Evolutionary conservation across 1,140 invertebrate genomes (phyloP).

Genomic region (Drosophila repletoides): DNA sequence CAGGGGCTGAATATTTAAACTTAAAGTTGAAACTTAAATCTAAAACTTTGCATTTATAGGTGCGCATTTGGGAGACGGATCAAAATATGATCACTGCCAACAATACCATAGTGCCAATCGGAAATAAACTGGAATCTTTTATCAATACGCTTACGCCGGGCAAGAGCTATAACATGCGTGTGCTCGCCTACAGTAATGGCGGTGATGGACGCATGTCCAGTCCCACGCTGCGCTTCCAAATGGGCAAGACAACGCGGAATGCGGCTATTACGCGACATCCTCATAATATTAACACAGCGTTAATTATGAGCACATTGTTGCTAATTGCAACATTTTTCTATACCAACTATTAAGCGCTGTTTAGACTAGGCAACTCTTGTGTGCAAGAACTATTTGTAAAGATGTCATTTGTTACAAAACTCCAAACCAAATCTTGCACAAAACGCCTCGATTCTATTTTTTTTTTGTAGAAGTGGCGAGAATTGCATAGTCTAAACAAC

Average conservation of each 20-base stretch:
- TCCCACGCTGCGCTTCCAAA: slow-evolving; percentile 92
- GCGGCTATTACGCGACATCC: slow-evolving; percentile 57
- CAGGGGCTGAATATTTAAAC: too few relatives aligned
- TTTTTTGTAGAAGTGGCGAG: too few relatives aligned
- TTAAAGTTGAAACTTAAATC: too few relatives aligned
- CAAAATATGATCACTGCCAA: slow-evolving; percentile 96
- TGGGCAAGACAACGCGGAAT: slow-evolving; percentile 85
- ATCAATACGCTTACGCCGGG: slow-evolving; percentile 91
- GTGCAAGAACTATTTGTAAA: too few relatives aligned
- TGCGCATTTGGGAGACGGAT: slow-evolving; percentile 95
- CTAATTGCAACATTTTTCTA: slow-evolving; percentile 63
- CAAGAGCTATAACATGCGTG: slow-evolving; percentile 93
- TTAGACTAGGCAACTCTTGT: too few relatives aligned
- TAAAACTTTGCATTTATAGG: slow-evolving; percentile 57
- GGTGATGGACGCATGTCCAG: slow-evolving; percentile 98
- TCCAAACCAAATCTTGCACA: too few relatives aligned
- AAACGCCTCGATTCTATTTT: too few relatives aligned
- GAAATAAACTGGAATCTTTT: slow-evolving; percentile 89
- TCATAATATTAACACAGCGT: slow-evolving; percentile 65
- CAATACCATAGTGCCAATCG: slow-evolving; percentile 90
- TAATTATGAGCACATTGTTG: slow-evolving; percentile 61
- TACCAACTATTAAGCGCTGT: too few relatives aligned
- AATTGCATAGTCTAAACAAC: too few relatives aligned
- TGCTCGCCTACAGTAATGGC: slow-evolving; percentile 95
- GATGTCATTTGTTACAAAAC: too few relatives aligned